Conservation (phyloP, 2,888 invertebrate species). For the Seira sanloemensis region DNA sequence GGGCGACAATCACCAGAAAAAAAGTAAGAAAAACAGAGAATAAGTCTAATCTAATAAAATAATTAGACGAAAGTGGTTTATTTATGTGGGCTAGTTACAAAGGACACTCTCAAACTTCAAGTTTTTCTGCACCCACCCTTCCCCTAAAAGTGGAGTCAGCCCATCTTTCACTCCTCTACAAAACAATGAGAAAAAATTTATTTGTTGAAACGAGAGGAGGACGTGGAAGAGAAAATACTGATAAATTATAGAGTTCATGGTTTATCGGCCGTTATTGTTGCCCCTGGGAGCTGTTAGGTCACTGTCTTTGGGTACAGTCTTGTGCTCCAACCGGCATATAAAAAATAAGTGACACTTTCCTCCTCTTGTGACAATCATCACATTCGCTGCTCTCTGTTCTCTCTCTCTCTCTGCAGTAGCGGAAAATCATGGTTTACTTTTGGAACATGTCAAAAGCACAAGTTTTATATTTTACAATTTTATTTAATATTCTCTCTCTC, state of each 20-base stretch:
- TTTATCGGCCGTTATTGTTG: conserved; percentile 35
- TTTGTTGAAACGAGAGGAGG: neutral
- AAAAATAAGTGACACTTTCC: conserved; percentile 3
- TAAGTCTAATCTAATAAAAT: conserved; percentile 50
- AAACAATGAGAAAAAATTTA: neutral
- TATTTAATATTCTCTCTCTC: neutral
- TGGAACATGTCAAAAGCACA: no score
- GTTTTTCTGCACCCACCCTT: neutral
- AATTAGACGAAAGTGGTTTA: conserved; percentile 30
- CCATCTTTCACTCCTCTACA: neutral
- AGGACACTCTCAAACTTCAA: neutral
- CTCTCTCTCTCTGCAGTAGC: no score
- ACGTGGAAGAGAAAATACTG: neutral
- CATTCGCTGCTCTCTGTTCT: neutral
- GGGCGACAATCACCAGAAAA: neutral
- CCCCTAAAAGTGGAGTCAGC: neutral
- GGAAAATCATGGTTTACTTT: no score
- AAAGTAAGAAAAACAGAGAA: neutral
- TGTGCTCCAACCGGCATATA: neutral
- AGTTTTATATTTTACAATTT: neutral
- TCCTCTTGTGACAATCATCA: neutral
- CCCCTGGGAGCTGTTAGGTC: conserved; percentile 48
- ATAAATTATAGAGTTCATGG: conserved; percentile 49
- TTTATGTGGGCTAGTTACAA: neutral
- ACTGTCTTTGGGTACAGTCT: conserved; percentile 32